These are phyloP conservation scores for Scolanthus callimorphus DNA, from an alignment of 92 coral and sea anemone species.

Conservation along the genomic window DNA sequence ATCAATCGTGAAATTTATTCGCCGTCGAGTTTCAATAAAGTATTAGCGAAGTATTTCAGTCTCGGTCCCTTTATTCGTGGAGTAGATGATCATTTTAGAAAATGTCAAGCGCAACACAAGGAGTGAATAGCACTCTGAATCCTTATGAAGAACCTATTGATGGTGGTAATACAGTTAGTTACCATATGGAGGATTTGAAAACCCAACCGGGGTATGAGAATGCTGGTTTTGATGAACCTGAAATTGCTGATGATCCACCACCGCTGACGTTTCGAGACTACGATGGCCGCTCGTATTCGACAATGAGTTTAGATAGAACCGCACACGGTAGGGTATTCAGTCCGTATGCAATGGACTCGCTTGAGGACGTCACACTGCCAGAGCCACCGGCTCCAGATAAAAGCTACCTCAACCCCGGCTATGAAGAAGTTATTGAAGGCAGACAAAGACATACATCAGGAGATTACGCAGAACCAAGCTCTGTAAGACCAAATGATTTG, in stretches of 20 bases:
- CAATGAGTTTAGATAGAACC: constrained; percentile 1
- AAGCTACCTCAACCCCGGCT: constrained; percentile 7
- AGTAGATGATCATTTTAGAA: too few relatives aligned
- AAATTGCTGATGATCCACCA: not conserved
- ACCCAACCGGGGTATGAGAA: not conserved
- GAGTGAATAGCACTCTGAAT: too few relatives aligned
- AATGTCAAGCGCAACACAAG: too few relatives aligned
- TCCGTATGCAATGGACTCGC: constrained; percentile 21
- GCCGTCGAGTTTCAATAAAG: too few relatives aligned
- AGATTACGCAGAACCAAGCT: not conserved
- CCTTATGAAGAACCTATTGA: too few relatives aligned
- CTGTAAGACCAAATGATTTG: not conserved
- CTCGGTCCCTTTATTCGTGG: too few relatives aligned
- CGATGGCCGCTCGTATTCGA: not conserved
- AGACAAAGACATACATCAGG: not conserved
- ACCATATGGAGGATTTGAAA: too few relatives aligned
- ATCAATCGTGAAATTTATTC: too few relatives aligned
- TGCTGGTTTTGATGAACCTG: not conserved
- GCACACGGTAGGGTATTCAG: constrained; percentile 6
- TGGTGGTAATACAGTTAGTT: too few relatives aligned
- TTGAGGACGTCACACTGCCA: not conserved
- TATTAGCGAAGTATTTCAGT: too few relatives aligned
- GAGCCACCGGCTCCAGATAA: not conserved
- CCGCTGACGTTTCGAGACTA: not conserved
- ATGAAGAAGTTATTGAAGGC: constrained; percentile 7